Evolutionary conservation across 2,888 invertebrate species (phyloP).

Genomic region (Molorchus minor): DNA sequence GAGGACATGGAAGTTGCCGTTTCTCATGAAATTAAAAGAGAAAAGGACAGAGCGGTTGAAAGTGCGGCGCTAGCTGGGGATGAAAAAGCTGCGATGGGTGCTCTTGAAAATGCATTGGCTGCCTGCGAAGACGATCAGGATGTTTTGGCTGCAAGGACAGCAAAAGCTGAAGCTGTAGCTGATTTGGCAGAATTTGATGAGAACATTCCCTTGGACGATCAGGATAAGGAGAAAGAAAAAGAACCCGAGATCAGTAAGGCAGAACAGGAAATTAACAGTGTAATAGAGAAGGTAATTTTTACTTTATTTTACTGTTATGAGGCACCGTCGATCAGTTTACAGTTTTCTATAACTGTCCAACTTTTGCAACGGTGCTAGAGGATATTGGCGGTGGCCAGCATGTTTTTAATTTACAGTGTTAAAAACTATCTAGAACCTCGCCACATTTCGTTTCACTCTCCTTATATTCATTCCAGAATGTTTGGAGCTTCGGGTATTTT

Average conservation of each 20-base stretch:
- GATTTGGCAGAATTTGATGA: slow-evolving; percentile 97
- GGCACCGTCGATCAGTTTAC: slow-evolving; percentile 38
- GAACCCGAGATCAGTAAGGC: slow-evolving; percentile 74
- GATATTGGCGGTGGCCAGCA: slow-evolving; percentile 58
- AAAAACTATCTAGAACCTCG: slow-evolving; percentile 56
- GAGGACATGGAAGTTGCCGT: slow-evolving; percentile 69
- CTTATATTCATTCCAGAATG: not conserved
- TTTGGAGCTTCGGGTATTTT: no score
- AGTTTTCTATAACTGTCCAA: slow-evolving; percentile 27
- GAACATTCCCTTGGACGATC: slow-evolving; percentile 86
- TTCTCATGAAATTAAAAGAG: slow-evolving; percentile 66
- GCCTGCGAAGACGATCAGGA: slow-evolving; percentile 96
- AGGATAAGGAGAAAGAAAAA: slow-evolving; percentile 62
- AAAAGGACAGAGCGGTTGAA: slow-evolving; percentile 54
- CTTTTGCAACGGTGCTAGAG: slow-evolving; percentile 59
- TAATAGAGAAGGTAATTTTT: slow-evolving; percentile 73
- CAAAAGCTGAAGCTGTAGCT: slow-evolving; percentile 88
- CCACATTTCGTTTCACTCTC: slow-evolving; percentile 46
- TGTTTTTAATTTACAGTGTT: slow-evolving; percentile 54
- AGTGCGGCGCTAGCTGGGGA: slow-evolving; percentile 55
- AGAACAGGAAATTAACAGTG: slow-evolving; percentile 75
- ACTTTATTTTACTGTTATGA: not conserved
- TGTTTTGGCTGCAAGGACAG: slow-evolving; percentile 88
- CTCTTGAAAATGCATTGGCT: slow-evolving; percentile 83
- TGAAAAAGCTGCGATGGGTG: slow-evolving; percentile 71